Evolutionary conservation across 2,888 invertebrate genomes (phyloP), one percentile per base, ranked within the genome.

Genomic region (Cataglyphis cursor): DNA sequence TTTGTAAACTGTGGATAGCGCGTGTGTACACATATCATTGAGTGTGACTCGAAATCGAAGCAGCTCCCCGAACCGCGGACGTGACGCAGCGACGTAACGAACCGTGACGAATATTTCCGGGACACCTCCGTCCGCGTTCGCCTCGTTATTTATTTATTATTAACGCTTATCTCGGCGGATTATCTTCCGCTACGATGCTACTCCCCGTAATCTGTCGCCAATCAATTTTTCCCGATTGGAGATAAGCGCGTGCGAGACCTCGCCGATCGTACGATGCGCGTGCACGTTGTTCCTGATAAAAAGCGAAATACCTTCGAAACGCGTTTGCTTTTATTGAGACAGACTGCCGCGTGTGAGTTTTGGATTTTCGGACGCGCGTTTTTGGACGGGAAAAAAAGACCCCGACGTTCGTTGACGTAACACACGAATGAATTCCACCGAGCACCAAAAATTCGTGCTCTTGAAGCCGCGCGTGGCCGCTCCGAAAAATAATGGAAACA

Each of bases 11-110:
- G 64, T 86, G 83, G 54, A 81, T 68, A 86, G 91, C 86, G 87
- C 90, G 90, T 90, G 90, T 91, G 90, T 91, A 90, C 91, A 90
- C 90, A 90, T 90, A 90, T 90, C 90, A 90, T 88, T 86, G 91
- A 90, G 86, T 90, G 90, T 90, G 90, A 90, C 90, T 91, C 88
- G 90, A 91, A 90, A 91, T 90, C 90, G 90, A 90, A 90, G 87
- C 90, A 88, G 84, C 61, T 64, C 41, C 54, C 57, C 70, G 57
- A 59, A 78, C 41, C 8, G 44, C 38, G 87, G 73, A 90, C 90
- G 90, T 89, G 90, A 89, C 70, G 80, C 82, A 85, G 87, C 74
- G 85, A 82, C 38, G 76, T 89, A 88, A 90, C 87, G 81, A 90
- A 88, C 81, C 78, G 48, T 51, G 48, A 54, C 65, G 81, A 88